Conservation (phyloP, 2,797 vertebrate genomes). For the Atherinosoma microstoma region DNA sequence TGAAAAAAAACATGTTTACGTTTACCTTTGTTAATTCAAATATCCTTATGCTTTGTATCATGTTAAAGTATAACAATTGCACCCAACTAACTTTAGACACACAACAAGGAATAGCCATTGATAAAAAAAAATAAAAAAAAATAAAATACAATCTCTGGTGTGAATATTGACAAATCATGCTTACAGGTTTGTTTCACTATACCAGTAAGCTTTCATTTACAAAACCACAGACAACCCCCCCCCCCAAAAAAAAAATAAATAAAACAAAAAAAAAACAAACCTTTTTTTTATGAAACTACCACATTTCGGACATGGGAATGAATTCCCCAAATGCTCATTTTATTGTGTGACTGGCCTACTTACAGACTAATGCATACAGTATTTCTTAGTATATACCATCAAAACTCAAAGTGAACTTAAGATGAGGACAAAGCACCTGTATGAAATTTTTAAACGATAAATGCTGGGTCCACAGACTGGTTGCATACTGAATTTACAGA, state of each 20-base stretch:
- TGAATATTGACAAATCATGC: not conserved
- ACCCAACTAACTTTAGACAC: too few relatives aligned
- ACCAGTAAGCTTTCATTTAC: too few relatives aligned
- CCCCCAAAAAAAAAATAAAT: too few relatives aligned
- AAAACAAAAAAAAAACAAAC: not conserved
- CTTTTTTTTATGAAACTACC: not conserved
- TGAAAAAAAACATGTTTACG: too few relatives aligned
- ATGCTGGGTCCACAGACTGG: not conserved
- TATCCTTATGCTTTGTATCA: too few relatives aligned
- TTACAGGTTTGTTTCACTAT: not conserved
- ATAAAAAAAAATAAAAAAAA: too few relatives aligned
- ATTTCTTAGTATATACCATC: not conserved
- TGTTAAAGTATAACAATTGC: too few relatives aligned
- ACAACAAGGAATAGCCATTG: too few relatives aligned
- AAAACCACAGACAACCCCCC: not conserved
- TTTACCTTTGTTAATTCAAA: too few relatives aligned
- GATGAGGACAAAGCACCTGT: fast-evolving
- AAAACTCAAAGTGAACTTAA: not conserved
- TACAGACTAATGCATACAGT: not conserved
- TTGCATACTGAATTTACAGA: not conserved
- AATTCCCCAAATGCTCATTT: not conserved
- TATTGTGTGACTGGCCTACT: not conserved
- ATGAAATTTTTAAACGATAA: not conserved
- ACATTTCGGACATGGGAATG: not conserved
- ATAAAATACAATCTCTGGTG: too few relatives aligned